phyloP scores from a whole-genome alignment of 2,888 invertebrate genomes.

The Adelphocoris suturalis region DNA sequence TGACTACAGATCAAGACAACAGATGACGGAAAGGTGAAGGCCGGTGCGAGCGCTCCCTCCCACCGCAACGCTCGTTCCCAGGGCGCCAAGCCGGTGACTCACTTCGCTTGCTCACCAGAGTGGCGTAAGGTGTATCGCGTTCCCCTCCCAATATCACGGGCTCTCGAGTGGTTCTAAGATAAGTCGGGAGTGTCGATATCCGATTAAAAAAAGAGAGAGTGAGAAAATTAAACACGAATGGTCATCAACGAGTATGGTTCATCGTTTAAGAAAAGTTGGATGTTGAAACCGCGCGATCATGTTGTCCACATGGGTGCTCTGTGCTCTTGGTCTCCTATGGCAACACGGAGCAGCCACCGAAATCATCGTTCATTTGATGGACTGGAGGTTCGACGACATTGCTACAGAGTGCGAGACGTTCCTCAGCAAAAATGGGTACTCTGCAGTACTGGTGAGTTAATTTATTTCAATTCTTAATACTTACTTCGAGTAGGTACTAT shows the following conservation, averaged over 20 bases:
- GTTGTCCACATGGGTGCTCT: neutral
- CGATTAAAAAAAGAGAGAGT: neutral
- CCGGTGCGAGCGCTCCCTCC: conserved; percentile 7
- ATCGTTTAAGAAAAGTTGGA: neutral
- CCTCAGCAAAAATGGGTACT: conserved; percentile 86
- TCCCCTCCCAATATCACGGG: neutral
- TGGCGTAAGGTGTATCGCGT: too few relatives aligned
- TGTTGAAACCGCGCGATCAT: neutral
- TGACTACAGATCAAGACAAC: neutral
- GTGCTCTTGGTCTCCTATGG: neutral
- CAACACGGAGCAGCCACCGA: neutral
- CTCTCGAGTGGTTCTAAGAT: neutral
- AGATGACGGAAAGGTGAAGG: conserved; percentile 19
- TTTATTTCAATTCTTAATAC: neutral
- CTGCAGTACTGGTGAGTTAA: conserved; percentile 78
- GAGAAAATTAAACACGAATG: neutral
- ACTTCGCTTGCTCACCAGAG: conserved; percentile 5
- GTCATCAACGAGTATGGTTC: neutral
- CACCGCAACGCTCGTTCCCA: neutral
- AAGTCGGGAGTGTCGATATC: neutral
- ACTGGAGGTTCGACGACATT: conserved; percentile 91
- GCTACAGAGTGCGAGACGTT: conserved; percentile 89
- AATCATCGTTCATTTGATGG: conserved; percentile 87
- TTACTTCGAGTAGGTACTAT: neutral
- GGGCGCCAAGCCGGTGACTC: conserved; percentile 5